phyloP scores from a whole-genome alignment of 2,113 vertebrate species.

The Vulpes lagopus region DNA sequence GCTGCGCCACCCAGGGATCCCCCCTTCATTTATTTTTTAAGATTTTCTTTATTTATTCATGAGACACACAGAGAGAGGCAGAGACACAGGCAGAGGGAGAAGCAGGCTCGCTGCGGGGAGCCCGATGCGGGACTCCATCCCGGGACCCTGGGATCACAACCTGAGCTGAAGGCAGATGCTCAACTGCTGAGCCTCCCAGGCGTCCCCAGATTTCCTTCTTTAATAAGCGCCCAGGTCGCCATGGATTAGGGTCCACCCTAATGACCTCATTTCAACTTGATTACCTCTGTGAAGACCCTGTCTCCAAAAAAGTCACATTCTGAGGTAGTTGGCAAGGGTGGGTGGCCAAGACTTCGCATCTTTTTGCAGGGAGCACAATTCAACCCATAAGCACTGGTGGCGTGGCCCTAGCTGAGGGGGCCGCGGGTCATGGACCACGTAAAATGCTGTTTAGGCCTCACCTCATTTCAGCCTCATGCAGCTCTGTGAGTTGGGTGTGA shows the following conservation, averaged over 20 bases:
- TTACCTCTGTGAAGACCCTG: neutral
- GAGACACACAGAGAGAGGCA: no score
- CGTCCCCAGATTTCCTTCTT: neutral
- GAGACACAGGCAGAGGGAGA: no score
- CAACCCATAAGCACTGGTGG: neutral
- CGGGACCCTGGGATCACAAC: no score
- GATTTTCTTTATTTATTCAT: no score
- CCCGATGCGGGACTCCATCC: no score
- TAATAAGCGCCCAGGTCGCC: fast-evolving
- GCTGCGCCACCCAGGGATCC: no score
- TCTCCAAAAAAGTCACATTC: neutral
- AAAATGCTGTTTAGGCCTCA: fast-evolving
- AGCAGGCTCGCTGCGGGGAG: no score
- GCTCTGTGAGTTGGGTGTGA: neutral
- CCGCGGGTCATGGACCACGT: no score
- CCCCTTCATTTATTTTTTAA: neutral
- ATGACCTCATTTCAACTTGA: neutral
- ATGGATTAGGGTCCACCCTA: neutral
- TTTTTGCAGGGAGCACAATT: neutral
- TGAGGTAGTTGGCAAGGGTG: neutral
- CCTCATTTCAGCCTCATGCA: neutral
- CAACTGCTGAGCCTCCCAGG: no score
- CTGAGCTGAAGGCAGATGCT: no score
- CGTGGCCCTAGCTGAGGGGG: neutral
- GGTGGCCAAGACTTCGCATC: no score